These are phyloP conservation scores for Myopa tessellatipennis DNA, from an alignment of 2,888 invertebrate genomes.

Conservation along the genomic window DNA sequence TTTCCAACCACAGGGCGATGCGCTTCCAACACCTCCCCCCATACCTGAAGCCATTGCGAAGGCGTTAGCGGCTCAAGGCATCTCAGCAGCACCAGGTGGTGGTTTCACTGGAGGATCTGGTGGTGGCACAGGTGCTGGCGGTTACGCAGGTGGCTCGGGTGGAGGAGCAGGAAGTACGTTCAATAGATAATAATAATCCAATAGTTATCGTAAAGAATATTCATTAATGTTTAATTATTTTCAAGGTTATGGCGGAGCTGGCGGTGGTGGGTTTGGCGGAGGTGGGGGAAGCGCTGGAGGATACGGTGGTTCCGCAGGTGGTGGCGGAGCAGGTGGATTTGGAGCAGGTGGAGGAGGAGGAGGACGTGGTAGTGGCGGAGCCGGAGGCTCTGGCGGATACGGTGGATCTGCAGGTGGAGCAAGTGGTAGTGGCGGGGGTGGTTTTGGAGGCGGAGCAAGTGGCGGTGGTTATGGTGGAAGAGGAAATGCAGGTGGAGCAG, in stretches of 20 bases:
- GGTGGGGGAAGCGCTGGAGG: conserved; percentile 45
- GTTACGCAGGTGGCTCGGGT: conserved; percentile 39
- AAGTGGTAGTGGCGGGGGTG: conserved; percentile 48
- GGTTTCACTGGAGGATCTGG: conserved; percentile 56
- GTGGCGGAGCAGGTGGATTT: conserved; percentile 16
- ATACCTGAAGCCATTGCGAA: conserved; percentile 75
- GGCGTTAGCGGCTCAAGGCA: conserved; percentile 69
- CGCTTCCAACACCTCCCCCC: conserved; percentile 75
- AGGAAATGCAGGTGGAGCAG: conserved; percentile 46
- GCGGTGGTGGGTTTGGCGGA: conserved; percentile 50
- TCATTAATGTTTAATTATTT: not conserved
- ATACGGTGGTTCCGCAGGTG: conserved; percentile 40
- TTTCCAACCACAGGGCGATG: conserved; percentile 72
- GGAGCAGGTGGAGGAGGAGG: conserved; percentile 32
- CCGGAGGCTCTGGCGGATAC: conserved; percentile 58
- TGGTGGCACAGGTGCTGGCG: conserved; percentile 63
- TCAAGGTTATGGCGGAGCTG: conserved; percentile 47
- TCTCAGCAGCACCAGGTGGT: conserved; percentile 69
- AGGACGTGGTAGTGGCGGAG: conserved; percentile 44
- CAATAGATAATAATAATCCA: conserved; percentile 20
- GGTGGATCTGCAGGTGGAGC: conserved; percentile 54
- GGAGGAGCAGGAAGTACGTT: conserved; percentile 47
- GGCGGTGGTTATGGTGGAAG: conserved; percentile 40
- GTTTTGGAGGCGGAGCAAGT: conserved; percentile 48
- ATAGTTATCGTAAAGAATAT: not conserved